A percentile compares a stretch with the other conserved stretches of the same genome.
Evolutionary conservation across 1,140 invertebrate genomes (phyloP).

Genomic region (Parasteatoda tepidariorum): DNA sequence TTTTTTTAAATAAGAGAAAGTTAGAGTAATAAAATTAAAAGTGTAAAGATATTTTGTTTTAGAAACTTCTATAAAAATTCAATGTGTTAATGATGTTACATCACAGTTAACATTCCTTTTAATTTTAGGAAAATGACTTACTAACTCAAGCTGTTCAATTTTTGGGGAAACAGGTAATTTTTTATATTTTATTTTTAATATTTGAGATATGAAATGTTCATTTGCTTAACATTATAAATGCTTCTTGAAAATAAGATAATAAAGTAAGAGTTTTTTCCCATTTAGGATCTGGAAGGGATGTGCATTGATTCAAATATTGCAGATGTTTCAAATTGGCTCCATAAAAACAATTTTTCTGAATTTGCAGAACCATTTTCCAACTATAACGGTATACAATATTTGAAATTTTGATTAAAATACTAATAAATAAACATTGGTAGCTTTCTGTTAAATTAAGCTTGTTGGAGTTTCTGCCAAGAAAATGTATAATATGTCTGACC

Average conservation of each 20-base stretch:
- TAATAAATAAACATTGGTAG: too few species aligned
- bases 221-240: background rate
- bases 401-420: too few species aligned
- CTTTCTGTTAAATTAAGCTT: background rate
- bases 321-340: conserved; percentile 85
- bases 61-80: too few species aligned
- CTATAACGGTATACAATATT: conserved; percentile 78
- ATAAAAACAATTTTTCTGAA: conserved; percentile 79
- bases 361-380: conserved; percentile 82
- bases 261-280: too few species aligned
- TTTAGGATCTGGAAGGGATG: conserved; percentile 66
- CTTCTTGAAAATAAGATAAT: conserved; percentile 5
- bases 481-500: too few species aligned
- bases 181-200: background rate
- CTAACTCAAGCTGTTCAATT: conserved; percentile 34
- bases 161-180: conserved; percentile 13
- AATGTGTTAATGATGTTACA: too few species aligned
- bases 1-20: too few species aligned
- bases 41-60: too few species aligned
- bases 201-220: too few species aligned
- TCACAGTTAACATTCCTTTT: too few species aligned
- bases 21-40: too few species aligned
- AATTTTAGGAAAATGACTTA: conserved; percentile 44
- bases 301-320: conserved; percentile 75
- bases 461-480: background rate